These are phyloP conservation scores for Aphelenchoides bicaudatus DNA, from an alignment of 2,888 invertebrate genomes.

Conservation along the genomic window DNA sequence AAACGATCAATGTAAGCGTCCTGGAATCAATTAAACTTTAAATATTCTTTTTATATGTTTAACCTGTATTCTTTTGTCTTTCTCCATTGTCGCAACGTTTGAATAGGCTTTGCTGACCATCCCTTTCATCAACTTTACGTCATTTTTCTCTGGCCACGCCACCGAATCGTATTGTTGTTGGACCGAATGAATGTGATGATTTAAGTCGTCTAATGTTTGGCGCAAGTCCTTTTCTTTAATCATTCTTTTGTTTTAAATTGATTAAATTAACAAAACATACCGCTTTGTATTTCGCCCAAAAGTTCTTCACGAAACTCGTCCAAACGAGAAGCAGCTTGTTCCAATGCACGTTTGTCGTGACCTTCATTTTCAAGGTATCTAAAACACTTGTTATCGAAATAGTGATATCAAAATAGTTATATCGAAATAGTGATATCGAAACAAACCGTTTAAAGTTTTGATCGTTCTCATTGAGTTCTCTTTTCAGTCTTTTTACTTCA, in stretches of 20 bases:
- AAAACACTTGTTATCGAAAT: too few relatives aligned
- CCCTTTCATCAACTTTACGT: slow-evolving; percentile 19
- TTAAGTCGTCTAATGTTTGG: not conserved
- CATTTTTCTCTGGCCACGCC: slow-evolving; percentile 18
- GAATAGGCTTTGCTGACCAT: slow-evolving; percentile 3
- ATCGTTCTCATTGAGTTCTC: not conserved
- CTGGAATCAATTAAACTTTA: not conserved
- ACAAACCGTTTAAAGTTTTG: too few relatives aligned
- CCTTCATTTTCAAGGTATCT: too few relatives aligned
- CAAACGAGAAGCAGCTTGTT: not conserved
- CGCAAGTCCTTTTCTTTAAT: slow-evolving; percentile 17
- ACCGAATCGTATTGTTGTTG: slow-evolving; percentile 13
- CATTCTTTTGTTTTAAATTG: not conserved
- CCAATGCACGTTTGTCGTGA: slow-evolving; percentile 7
- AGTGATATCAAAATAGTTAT: too few relatives aligned
- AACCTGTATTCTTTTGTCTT: slow-evolving; percentile 18
- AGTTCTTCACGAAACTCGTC: slow-evolving; percentile 11
- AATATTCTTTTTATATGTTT: too few relatives aligned
- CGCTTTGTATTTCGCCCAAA: slow-evolving; percentile 9
- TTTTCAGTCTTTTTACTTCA: slow-evolving; percentile 8
- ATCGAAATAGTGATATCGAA: too few relatives aligned
- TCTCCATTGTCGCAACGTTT: slow-evolving; percentile 11
- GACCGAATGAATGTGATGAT: slow-evolving; percentile 8
- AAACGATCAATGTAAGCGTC: slow-evolving; percentile 17
- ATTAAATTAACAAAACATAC: not conserved